Percentiles rank a stretch among this genome's conserved stretches.
Evolutionary conservation across 2,113 vertebrate species (phyloP).

Genomic region (Leucoraja erinaceus): DNA sequence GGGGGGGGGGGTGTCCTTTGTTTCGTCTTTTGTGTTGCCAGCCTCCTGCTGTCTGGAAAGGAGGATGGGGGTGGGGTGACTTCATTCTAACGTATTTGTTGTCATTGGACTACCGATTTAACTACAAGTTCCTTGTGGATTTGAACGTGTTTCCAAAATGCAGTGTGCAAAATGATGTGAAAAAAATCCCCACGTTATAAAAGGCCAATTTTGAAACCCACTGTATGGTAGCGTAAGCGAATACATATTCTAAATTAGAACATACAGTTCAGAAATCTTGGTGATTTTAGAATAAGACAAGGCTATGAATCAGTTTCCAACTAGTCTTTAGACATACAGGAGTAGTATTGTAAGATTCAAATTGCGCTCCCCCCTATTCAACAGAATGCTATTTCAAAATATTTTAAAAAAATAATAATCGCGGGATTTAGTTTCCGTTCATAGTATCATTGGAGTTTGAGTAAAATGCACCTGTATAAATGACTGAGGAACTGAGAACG

Average conservation of each 20-base stretch:
- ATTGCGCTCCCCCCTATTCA: neutral
- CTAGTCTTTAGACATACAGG: neutral
- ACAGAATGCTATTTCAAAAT: neutral
- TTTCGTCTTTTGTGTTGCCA: slow-evolving; percentile 29
- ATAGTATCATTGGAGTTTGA: neutral
- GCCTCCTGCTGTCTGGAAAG: slow-evolving; percentile 14
- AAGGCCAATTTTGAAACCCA: neutral
- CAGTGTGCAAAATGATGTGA: neutral
- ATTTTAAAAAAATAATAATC: neutral
- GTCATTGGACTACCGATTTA: neutral
- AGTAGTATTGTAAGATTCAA: neutral
- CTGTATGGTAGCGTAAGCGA: neutral
- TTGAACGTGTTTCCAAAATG: neutral
- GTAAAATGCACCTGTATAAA: neutral
- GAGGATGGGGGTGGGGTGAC: neutral
- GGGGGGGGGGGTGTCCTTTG: slow-evolving; percentile 33
- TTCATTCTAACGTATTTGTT: slow-evolving; percentile 18
- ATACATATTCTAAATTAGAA: neutral
- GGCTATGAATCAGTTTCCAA: neutral
- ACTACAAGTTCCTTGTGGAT: neutral
- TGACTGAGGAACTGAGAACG: neutral
- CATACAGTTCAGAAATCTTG: neutral
- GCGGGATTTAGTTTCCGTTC: neutral
- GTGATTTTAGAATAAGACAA: neutral
- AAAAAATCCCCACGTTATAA: too few relatives aligned